These are phyloP conservation scores for Phymastichus coffea DNA, from an alignment of 1,140 invertebrate genomes.

Conservation along the genomic window DNA sequence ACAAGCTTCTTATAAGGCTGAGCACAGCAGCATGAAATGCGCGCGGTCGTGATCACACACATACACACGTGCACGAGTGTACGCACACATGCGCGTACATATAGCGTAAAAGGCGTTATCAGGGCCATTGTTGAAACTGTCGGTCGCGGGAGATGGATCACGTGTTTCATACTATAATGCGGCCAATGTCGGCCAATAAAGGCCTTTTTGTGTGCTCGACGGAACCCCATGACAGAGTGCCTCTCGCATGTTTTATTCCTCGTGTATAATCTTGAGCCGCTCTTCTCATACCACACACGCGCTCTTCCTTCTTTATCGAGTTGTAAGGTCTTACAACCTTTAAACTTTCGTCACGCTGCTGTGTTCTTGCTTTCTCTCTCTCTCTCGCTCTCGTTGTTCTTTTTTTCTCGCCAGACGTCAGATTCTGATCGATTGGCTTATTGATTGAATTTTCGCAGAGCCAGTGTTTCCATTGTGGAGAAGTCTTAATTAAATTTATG, in stretches of 20 bases:
- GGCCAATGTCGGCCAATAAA: slow-evolving; percentile 50
- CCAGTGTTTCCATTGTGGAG: not conserved
- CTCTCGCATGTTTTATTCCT: slow-evolving; percentile 8
- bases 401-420: not conserved
- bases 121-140: slow-evolving; percentile 47
- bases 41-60: too few species aligned
- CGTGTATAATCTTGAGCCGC: not conserved
- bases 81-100: too few species aligned
- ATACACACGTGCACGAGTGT: too few species aligned
- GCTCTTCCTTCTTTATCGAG: not conserved
- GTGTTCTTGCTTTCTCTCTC: not conserved
- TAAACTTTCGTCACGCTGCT: slow-evolving; percentile 10
- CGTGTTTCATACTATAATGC: slow-evolving; percentile 49
- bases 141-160: slow-evolving; percentile 51
- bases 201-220: slow-evolving; percentile 44
- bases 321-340: too few species aligned
- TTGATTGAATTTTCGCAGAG: not conserved
- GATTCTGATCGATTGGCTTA: slow-evolving; percentile 4
- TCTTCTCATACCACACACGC: not conserved
- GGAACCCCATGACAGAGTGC: slow-evolving; percentile 43
- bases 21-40: not conserved
- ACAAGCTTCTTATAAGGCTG: too few species aligned
- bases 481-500: slow-evolving; percentile 13
- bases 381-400: not conserved
- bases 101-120: slow-evolving; percentile 40